Conservation (phyloP, 1,140 invertebrate species). For the Meloidogyne chitwoodi region DNA sequence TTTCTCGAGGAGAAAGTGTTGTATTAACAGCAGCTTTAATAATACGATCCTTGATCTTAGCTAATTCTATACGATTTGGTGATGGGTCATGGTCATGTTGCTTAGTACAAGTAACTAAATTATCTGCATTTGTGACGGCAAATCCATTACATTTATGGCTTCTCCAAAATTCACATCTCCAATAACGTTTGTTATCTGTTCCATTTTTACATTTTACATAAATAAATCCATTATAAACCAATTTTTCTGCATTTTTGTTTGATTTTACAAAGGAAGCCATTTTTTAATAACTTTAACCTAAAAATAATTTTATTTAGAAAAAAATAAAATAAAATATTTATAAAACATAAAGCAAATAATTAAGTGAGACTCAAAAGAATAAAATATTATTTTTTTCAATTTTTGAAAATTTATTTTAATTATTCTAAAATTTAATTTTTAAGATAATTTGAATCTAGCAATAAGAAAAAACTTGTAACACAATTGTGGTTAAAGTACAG, state of each 20-base stretch:
- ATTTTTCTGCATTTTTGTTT: background rate
- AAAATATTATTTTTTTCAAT: no score
- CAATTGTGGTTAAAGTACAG: no score
- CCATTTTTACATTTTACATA: background rate
- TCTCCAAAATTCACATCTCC: background rate
- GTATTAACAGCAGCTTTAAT: background rate
- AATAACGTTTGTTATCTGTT: background rate
- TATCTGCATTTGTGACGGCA: background rate
- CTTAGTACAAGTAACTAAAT: background rate
- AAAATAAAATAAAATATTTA: no score
- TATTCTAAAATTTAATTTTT: no score
- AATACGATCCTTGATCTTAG: background rate
- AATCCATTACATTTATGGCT: constrained; percentile 3
- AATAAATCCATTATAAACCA: background rate
- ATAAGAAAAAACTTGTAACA: no score
- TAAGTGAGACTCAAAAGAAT: no score
- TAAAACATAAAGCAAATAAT: background rate
- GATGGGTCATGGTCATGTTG: background rate
- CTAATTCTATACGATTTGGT: constrained; percentile 6
- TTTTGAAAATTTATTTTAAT: no score
- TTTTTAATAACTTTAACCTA: background rate
- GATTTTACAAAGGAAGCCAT: background rate
- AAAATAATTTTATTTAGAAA: background rate
- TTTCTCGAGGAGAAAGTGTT: background rate
- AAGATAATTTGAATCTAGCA: no score